Conservation (phyloP, 2,888 invertebrate species). For the Volucella inflata region DNA sequence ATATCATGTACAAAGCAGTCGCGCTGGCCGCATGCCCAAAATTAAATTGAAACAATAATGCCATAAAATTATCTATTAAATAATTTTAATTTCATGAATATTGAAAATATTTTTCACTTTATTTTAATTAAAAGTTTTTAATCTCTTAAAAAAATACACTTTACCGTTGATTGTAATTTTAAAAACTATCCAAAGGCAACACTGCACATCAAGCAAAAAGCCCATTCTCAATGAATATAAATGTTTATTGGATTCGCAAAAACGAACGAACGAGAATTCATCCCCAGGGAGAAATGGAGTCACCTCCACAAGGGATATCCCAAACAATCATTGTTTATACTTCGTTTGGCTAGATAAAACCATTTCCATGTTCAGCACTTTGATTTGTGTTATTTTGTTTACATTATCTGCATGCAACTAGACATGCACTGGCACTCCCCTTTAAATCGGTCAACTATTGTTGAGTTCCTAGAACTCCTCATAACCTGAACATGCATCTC, state of each 20-base stretch:
- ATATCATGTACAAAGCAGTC: no score
- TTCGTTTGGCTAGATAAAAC: constrained; percentile 32
- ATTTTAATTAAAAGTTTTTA: neutral
- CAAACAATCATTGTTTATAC: constrained; percentile 58
- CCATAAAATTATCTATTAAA: no score
- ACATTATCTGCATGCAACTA: constrained; percentile 17
- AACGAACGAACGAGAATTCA: constrained; percentile 12
- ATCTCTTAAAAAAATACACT: no score
- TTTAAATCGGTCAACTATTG: constrained; percentile 22
- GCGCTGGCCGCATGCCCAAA: no score
- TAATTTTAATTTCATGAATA: no score
- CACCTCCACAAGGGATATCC: constrained; percentile 47
- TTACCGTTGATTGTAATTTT: neutral
- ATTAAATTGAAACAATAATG: no score
- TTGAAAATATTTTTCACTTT: no score
- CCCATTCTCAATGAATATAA: constrained; percentile 37
- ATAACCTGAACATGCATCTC: constrained; percentile 15
- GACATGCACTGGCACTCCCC: constrained; percentile 35
- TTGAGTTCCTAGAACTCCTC: neutral
- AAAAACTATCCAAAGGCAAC: neutral
- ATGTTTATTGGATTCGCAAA: constrained; percentile 53
- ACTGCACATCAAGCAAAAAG: constrained; percentile 29
- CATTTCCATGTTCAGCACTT: constrained; percentile 20
- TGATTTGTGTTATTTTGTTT: constrained; percentile 33
- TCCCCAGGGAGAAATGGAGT: constrained; percentile 47